Conservation (phyloP, 2,888 invertebrate genomes). For the Philaethria dido region DNA sequence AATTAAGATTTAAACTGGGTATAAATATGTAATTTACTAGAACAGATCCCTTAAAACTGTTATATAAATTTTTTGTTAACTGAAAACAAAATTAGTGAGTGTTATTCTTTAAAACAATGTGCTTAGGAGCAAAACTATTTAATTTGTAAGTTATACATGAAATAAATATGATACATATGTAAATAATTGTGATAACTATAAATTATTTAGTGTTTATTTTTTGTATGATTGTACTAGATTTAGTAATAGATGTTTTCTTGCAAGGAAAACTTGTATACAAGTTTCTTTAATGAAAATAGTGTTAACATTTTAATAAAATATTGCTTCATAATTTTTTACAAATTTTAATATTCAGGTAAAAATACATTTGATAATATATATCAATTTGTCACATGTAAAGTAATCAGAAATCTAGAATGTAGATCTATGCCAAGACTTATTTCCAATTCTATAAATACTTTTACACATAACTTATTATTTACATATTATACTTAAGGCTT, state of each 20-base stretch:
- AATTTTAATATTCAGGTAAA: conserved; percentile 3
- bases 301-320: conserved; percentile 10
- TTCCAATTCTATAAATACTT: conserved; percentile 14
- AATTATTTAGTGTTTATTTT: conserved; percentile 1
- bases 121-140: neutral
- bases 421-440: conserved; percentile 4
- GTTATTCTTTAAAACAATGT: neutral
- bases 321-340: neutral
- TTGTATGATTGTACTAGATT: neutral
- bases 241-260: too few relatives aligned
- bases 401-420: conserved; percentile 13
- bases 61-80: too few relatives aligned
- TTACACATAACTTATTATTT: conserved; percentile 32
- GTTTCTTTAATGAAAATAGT: too few relatives aligned
- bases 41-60: too few relatives aligned
- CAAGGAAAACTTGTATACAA: too few relatives aligned
- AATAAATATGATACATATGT: neutral
- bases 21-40: too few relatives aligned
- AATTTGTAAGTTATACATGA: neutral
- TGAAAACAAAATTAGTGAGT: too few relatives aligned
- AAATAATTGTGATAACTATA: conserved; percentile 5
- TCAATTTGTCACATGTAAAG: conserved; percentile 17
- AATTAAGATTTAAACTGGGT: too few relatives aligned
- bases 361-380: conserved; percentile 19
- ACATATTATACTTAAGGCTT: conserved; percentile 34